Conservation (phyloP, 2,797 vertebrate species). For the Numenius phaeopus region DNA sequence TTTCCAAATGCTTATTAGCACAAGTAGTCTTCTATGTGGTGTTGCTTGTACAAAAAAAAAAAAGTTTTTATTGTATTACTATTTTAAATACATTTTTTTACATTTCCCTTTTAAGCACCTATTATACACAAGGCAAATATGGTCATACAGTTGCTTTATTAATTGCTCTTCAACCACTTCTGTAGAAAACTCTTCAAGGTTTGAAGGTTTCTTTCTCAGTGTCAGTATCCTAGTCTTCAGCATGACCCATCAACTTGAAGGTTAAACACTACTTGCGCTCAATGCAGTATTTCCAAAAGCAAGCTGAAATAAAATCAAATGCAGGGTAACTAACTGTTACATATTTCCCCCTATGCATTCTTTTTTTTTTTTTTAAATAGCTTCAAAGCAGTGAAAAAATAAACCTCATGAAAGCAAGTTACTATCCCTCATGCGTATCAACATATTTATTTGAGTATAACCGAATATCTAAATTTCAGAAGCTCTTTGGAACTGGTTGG, state of each 20-base stretch:
- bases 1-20: neutral
- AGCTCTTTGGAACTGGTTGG: neutral
- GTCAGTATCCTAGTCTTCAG: neutral
- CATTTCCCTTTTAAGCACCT: neutral
- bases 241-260: neutral
- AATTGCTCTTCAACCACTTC: neutral
- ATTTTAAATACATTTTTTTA: neutral
- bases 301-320: neutral
- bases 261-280: neutral
- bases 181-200: neutral
- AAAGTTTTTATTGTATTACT: neutral
- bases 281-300: conserved; percentile 54
- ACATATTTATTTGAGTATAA: neutral
- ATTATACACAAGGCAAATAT: neutral
- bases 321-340: neutral
- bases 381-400: neutral
- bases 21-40: neutral
- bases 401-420: neutral
- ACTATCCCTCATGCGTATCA: neutral
- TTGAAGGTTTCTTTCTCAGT: neutral
- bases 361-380: neutral
- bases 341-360: neutral
- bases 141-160: neutral
- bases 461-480: neutral
- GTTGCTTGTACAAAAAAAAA: neutral